phyloP scores from a whole-genome alignment of 2,113 vertebrate genomes.

The Caretta caretta region DNA sequence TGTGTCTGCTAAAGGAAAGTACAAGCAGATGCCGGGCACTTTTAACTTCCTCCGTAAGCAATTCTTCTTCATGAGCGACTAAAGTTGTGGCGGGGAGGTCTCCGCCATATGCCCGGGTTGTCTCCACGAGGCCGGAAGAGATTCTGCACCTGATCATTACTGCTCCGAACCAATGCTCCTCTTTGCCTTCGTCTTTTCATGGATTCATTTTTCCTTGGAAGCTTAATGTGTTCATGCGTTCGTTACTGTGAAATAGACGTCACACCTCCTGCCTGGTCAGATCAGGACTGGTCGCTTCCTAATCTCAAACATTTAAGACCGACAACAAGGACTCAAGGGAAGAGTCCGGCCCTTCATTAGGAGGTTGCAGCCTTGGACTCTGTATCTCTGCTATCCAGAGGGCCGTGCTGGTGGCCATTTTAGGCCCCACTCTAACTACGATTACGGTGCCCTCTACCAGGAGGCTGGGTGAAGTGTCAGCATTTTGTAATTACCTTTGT shows the following conservation, averaged over 20 bases:
- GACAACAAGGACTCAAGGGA: not conserved
- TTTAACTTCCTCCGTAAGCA: conserved; percentile 95
- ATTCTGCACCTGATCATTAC: rapidly evolving
- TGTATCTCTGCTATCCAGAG: not conserved
- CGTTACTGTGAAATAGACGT: not conserved
- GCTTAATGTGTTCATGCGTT: rapidly evolving
- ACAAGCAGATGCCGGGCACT: conserved; percentile 94
- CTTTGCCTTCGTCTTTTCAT: not conserved
- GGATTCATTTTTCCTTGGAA: not conserved
- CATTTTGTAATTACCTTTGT: rapidly evolving
- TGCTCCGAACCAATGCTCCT: rapidly evolving
- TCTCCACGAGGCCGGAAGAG: rapidly evolving
- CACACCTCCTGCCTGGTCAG: too few species aligned
- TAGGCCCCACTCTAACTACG: not conserved
- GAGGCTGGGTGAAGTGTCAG: not conserved
- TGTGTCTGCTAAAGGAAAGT: conserved; percentile 89
- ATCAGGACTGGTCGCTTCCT: rapidly evolving
- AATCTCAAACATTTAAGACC: rapidly evolving
- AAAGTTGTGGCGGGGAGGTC: rapidly evolving
- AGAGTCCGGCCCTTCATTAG: not conserved
- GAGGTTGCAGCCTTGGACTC: rapidly evolving
- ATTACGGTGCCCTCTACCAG: not conserved
- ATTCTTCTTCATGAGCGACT: conserved; percentile 82
- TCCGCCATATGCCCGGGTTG: rapidly evolving
- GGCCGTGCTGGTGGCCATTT: not conserved